Evolutionary conservation across 2,888 invertebrate species (phyloP).

Genomic region (Tryphoninae sp.): DNA sequence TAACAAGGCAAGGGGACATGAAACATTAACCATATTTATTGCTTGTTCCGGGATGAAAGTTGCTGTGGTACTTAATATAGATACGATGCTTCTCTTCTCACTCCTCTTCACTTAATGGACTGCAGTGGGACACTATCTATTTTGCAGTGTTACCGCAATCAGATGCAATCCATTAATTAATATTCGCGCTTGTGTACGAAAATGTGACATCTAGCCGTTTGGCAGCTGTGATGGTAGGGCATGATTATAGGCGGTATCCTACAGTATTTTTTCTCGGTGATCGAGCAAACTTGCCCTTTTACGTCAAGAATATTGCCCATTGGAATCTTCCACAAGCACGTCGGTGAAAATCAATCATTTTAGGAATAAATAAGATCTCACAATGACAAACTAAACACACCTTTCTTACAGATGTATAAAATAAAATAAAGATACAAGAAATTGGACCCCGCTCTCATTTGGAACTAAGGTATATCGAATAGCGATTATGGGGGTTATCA

Average conservation of each 20-base stretch:
- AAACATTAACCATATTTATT: constrained; percentile 14
- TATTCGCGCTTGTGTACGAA: constrained; percentile 27
- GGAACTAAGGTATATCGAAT: no score
- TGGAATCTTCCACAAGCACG: no score
- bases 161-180: background rate
- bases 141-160: background rate
- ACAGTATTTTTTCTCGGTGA: background rate
- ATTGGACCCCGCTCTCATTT: no score
- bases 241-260: background rate
- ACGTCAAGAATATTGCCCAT: no score
- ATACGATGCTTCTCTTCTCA: constrained; percentile 32
- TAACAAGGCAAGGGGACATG: background rate
- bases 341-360: no score
- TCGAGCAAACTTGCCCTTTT: no score
- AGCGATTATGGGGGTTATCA: no score
- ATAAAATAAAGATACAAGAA: no score
- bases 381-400: no score
- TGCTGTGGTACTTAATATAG: background rate
- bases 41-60: background rate
- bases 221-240: constrained; percentile 9
- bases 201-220: constrained; percentile 19
- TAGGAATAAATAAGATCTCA: no score
- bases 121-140: constrained; percentile 34
- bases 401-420: no score
- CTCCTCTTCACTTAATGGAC: background rate